Base-by-base conservation (phyloP, 1,140 invertebrate genomes). In the Wasmannia auropunctata region DNA sequence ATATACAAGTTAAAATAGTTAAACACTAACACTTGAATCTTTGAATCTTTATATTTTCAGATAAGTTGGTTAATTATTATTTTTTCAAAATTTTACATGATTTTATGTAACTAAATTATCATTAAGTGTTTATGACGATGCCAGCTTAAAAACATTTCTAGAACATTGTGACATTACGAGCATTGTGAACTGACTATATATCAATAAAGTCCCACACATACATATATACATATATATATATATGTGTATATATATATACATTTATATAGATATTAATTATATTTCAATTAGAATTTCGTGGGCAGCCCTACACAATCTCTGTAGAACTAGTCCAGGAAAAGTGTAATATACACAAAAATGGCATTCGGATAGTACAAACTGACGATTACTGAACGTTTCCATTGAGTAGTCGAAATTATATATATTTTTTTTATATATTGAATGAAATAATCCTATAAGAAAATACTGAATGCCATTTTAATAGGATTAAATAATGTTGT, bases 331-430 rank as follows among this genome's bases (percentile, higher is more conserved):
- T 92, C 90, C 91, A 88, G 79, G 69, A 90, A 91, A 89, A 92
- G 90, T 95, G 94, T 94, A 95, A 94, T 88, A 93, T 95, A 95
- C 84, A 90, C 88, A 85, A 85, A 95, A 95, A 95, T 95, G 95
- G 95, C 95, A 95, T 95, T 95, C 94, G 94, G 95, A 94, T 91
- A 95, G 94, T 95, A 95, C 94, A 95, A 95, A 95, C 88, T 92
- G 91, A 93, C 91, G 91, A 92, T 94, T 93, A 93, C 88, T 92
- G 89, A 92, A 93, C 92, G 91, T 94, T 94, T 94, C 91, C 91
- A 93, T 93, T 93, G 90, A 92, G 92, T 95, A 95, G 92, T 95
- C 92, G 92, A 95, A 95, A 95, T 95, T 95, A 93, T 95, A 95
- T 95, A 95, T 95, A 95, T 95, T 95, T 95, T 95, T 95, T 95